Percentiles rank a stretch among this genome's conserved stretches.
phyloP scores from a whole-genome alignment of 2,888 invertebrate genomes.

The Netelia melanura region DNA sequence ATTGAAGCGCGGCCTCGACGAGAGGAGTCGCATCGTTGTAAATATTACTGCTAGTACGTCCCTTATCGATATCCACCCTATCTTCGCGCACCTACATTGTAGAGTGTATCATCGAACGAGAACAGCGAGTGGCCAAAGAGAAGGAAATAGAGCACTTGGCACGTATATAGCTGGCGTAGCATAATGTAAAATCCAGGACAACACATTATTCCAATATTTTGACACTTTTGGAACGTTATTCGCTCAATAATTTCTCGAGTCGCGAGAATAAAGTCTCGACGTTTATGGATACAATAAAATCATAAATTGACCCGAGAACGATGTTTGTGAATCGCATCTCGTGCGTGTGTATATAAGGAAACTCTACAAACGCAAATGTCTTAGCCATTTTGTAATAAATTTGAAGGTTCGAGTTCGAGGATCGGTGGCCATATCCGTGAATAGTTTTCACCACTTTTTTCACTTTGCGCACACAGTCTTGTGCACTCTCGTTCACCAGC shows the following conservation, averaged over 20 bases:
- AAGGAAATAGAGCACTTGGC: constrained; percentile 24
- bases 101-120: constrained; percentile 4
- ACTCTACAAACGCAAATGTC: background rate
- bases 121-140: background rate
- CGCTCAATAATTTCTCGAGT: constrained; percentile 16
- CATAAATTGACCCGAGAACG: background rate
- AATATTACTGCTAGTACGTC: too few relatives aligned
- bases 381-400: background rate
- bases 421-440: background rate
- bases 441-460: background rate
- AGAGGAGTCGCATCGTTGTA: too few relatives aligned
- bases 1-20: too few relatives aligned
- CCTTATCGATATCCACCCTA: background rate
- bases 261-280: constrained; percentile 1
- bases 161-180: background rate
- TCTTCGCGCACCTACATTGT: background rate
- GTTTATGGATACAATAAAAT: constrained; percentile 36
- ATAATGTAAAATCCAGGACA: constrained; percentile 18
- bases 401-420: background rate
- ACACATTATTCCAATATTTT: background rate
- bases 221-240: constrained; percentile 33
- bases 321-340: constrained; percentile 1
- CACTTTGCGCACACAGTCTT: too few relatives aligned
- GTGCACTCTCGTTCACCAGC: constrained; percentile 27
- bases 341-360: background rate